phyloP scores from a whole-genome alignment of 1,140 invertebrate genomes.

The Papilio dardanus region DNA sequence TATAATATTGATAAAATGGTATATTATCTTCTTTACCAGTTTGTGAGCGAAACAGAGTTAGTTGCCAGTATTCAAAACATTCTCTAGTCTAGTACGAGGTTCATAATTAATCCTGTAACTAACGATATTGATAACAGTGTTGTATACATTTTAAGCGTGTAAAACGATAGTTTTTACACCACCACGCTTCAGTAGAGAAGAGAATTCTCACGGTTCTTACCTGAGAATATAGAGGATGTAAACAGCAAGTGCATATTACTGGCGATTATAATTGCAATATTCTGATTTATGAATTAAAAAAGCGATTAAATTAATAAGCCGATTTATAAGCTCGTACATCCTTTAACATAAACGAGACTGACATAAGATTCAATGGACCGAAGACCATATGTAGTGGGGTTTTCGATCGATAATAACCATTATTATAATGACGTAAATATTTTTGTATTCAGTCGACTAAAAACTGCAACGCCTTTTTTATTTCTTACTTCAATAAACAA shows the following conservation, averaged over 20 bases:
- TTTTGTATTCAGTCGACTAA: background rate
- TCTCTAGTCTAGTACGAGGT: background rate
- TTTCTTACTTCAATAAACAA: too few species aligned
- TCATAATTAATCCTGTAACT: background rate
- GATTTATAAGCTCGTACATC: background rate
- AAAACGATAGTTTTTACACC: background rate
- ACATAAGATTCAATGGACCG: background rate
- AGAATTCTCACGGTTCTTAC: constrained; percentile 5
- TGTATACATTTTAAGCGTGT: constrained; percentile 1
- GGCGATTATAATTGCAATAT: background rate
- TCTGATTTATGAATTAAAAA: constrained; percentile 9
- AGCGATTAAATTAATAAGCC: background rate
- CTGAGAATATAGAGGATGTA: background rate
- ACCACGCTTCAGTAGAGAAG: background rate
- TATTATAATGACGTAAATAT: background rate
- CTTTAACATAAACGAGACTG: background rate
- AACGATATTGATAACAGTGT: background rate
- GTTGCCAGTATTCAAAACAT: background rate
- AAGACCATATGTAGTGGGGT: background rate
- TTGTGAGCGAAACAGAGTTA: too few species aligned
- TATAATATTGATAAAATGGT: too few species aligned
- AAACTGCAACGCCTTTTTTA: too few species aligned
- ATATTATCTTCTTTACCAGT: too few species aligned
- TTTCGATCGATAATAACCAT: background rate
- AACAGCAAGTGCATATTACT: background rate